phyloP scores from a whole-genome alignment of 2,797 vertebrate species.

The Podarcis siculus region DNA sequence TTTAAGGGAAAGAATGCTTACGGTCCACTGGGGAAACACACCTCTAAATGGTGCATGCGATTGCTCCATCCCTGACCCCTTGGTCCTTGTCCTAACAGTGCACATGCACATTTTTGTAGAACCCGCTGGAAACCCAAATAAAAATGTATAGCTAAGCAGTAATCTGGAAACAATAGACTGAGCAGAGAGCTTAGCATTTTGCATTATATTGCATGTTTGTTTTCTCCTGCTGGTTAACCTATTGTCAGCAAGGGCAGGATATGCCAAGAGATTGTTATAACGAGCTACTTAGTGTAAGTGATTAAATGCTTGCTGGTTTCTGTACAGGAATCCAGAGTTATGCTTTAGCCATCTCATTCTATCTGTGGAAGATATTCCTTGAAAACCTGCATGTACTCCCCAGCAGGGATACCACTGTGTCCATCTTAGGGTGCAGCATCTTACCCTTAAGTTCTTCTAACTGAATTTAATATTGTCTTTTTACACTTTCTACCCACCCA shows the following conservation, averaged over 20 bases:
- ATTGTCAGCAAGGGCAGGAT: slow-evolving; percentile 22
- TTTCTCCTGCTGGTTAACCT: slow-evolving; percentile 33
- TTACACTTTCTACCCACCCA: too few relatives aligned
- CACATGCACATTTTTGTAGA: background rate
- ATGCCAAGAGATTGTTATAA: slow-evolving; percentile 24
- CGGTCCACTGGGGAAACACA: background rate
- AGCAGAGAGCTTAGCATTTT: slow-evolving; percentile 4
- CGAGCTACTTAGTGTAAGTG: slow-evolving; percentile 15
- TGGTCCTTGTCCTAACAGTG: background rate
- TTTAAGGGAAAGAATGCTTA: background rate
- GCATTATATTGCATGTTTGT: slow-evolving; percentile 7
- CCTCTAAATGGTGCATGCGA: background rate
- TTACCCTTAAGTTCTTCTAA: too few relatives aligned
- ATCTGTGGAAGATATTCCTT: background rate
- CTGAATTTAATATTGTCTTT: too few relatives aligned
- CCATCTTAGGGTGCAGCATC: background rate
- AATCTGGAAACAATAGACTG: slow-evolving; percentile 18
- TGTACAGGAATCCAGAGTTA: background rate
- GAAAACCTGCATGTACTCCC: background rate
- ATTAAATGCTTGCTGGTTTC: slow-evolving; percentile 18
- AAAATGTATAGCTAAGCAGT: background rate
- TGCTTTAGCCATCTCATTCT: background rate
- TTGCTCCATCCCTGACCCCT: background rate
- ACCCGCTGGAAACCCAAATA: background rate
- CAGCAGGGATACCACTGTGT: background rate